Evolutionary conservation across 2,113 vertebrate species (phyloP).

Genomic region (Grammomys dolichurus): DNA sequence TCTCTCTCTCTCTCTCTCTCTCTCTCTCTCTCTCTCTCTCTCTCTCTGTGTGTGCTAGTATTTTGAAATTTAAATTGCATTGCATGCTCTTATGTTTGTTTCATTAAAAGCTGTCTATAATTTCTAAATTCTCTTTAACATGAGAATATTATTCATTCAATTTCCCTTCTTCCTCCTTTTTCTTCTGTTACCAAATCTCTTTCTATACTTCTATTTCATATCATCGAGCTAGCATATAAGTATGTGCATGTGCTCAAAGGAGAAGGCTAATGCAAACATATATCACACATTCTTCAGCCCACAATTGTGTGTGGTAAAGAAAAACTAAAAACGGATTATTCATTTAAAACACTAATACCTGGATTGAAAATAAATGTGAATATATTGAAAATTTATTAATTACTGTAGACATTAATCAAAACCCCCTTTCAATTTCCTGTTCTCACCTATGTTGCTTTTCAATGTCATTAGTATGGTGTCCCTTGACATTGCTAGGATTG

Average conservation of each 20-base stretch:
- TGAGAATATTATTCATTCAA: background rate
- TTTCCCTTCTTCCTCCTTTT: background rate
- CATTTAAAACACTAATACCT: background rate
- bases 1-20: background rate
- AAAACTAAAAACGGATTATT: background rate
- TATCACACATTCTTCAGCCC: background rate
- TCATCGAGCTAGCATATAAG: background rate
- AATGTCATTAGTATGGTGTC: background rate
- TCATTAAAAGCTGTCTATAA: background rate
- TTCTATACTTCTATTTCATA: background rate
- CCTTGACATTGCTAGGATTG: background rate
- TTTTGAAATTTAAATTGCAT: background rate
- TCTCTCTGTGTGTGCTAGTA: background rate
- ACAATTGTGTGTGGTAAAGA: background rate
- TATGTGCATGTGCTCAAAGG: too few relatives aligned
- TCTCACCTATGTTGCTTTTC: background rate
- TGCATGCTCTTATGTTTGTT: background rate
- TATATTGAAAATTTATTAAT: background rate
- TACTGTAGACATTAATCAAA: background rate
- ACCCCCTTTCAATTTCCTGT: background rate
- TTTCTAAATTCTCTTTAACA: background rate
- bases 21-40: background rate
- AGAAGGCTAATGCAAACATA: background rate
- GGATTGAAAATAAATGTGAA: slow-evolving; percentile 7
- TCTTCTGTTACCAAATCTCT: background rate